These are phyloP conservation scores for Callocephalon fimbriatum DNA, from an alignment of 2,113 vertebrate species.

Conservation along the genomic window DNA sequence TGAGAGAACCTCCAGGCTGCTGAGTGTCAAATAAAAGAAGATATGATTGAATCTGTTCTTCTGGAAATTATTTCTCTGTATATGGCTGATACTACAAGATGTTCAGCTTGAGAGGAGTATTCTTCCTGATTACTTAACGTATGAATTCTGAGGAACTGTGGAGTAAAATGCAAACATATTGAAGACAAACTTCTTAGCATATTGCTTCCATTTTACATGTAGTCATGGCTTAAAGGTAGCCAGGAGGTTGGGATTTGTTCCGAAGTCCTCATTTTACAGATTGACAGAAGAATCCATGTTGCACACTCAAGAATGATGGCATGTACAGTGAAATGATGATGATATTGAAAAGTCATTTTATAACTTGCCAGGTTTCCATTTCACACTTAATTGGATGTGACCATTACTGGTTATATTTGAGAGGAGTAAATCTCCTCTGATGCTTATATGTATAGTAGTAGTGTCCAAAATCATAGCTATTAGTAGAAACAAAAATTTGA, in stretches of 20 bases:
- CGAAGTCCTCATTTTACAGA: background rate
- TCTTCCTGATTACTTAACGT: background rate
- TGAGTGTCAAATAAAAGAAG: background rate
- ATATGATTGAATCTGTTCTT: background rate
- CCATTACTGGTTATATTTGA: background rate
- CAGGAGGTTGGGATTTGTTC: background rate
- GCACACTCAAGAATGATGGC: background rate
- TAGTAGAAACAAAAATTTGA: background rate
- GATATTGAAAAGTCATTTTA: background rate
- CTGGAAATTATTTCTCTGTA: background rate
- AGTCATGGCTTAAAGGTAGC: background rate
- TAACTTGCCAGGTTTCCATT: background rate
- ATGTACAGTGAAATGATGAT: background rate
- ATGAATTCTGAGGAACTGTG: background rate
- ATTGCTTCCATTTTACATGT: background rate
- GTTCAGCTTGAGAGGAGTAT: background rate
- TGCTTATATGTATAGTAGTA: background rate
- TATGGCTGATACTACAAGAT: background rate
- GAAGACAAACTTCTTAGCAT: background rate
- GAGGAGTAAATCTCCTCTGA: background rate
- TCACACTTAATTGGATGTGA: background rate
- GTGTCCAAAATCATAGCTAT: background rate
- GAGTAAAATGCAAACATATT: background rate
- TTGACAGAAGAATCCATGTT: background rate
- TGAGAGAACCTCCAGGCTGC: background rate